A percentile compares a stretch with the other conserved stretches of the same genome.
These are phyloP conservation scores for Heliconius melpomene DNA, from an alignment of 1,140 invertebrate genomes.

Conservation along the genomic window DNA sequence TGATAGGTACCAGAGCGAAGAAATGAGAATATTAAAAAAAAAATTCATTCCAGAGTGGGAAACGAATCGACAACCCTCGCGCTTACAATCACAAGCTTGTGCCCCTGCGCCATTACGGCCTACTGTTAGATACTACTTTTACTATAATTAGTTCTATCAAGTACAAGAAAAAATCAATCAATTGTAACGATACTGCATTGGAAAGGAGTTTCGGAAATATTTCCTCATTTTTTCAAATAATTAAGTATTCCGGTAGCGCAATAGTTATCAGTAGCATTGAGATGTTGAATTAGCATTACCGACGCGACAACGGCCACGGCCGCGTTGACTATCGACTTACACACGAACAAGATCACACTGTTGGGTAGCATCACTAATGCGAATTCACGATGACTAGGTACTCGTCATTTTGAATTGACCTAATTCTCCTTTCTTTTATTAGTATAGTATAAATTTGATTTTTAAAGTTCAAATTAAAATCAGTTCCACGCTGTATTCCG, in stretches of 20 bases:
- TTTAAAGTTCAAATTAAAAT: too few species aligned
- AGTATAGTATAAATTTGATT: not conserved
- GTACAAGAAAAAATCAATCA: not conserved
- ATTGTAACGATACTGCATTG: not conserved
- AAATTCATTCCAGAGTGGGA: too few species aligned
- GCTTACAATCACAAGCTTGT: too few species aligned
- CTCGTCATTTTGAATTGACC: not conserved
- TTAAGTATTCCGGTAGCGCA: slow-evolving; percentile 56
- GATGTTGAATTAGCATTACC: slow-evolving; percentile 63
- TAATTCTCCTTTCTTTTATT: not conserved
- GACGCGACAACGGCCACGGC: slow-evolving; percentile 72
- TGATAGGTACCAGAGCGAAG: too few species aligned
- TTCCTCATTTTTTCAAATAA: slow-evolving; percentile 22
- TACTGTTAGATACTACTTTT: too few species aligned
- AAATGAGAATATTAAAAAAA: too few species aligned
- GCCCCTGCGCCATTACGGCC: too few species aligned
- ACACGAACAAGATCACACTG: slow-evolving; percentile 6
- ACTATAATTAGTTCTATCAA: not conserved
- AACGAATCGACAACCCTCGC: too few species aligned
- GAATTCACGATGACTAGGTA: not conserved
- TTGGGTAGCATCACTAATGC: slow-evolving; percentile 37
- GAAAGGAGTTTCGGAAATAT: not conserved
- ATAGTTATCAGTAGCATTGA: slow-evolving; percentile 65
- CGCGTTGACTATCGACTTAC: slow-evolving; percentile 38
- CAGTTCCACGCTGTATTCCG: too few species aligned